Evolutionary conservation across 1,140 invertebrate species (phyloP), one percentile per base, ranked within the genome.

Genomic region (Leguminivora glycinivorella): DNA sequence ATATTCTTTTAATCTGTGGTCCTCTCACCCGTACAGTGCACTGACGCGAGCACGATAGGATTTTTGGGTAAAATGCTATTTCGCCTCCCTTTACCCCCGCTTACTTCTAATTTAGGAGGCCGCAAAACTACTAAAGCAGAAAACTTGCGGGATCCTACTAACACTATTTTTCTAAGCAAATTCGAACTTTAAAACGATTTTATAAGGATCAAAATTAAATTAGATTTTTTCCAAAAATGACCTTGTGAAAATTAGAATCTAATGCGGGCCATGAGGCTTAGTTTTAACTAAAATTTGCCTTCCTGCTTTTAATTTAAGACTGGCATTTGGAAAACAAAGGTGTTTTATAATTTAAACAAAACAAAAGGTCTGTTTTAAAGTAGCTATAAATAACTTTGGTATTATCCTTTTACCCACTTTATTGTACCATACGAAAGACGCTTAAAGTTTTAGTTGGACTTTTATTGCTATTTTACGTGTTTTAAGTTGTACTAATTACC

Each of bases 11-110:
- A 52, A 52, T 52, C 47, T 52, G n/a, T 17, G 19, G 47, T 17
- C 47, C 47, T 52, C n/a, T 52, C n/a, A 22, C 19, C 7, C 47
- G 19, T n/a, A 52, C 22, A 52, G 47, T 52, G 47, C 47, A 52
- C 40, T 17, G 40, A 52, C 47, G 47, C 47, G 47, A 9, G 17
- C 9, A 22, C 17, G 47, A 52, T 52, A 22, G 19, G 17, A 52
- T 52, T 52, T 52, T 52, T 52, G 47, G 47, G 47, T 52, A 22
- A 22, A 52, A 52, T n/a, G 47, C 47, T 52, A 52, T 52, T 52
- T 22, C 19, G 7, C 17, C 43, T 47, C 22, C 47, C 19, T 52
- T 52, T 22, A 52, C 47, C 19, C 47, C 47, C 47, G 19, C 9
- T 52, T 52, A 52, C 19, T 22, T 22, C 47, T 52, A 52, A 52